These are phyloP conservation scores for Hylomyscus alleni DNA, from an alignment of 2,797 vertebrate genomes.

Conservation along the genomic window DNA sequence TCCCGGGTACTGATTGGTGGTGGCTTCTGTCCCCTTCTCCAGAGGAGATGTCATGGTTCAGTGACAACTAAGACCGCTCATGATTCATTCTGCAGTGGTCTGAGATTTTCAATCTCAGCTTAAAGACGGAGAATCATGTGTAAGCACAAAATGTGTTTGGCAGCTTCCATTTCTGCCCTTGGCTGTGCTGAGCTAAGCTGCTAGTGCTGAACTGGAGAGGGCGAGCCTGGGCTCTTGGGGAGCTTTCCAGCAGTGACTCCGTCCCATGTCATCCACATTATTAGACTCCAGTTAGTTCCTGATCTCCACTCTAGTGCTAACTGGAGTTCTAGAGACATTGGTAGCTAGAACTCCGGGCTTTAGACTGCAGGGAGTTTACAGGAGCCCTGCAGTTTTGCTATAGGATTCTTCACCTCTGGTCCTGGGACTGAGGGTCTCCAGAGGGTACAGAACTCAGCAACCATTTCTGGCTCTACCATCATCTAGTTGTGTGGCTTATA, in stretches of 20 bases:
- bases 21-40: background rate
- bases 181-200: too few relatives aligned
- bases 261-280: background rate
- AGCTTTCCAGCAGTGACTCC: background rate
- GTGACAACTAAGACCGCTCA: background rate
- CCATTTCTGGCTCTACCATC: background rate
- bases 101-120: background rate
- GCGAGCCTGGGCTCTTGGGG: background rate
- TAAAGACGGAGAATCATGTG: background rate
- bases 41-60: background rate
- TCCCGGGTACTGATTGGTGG: background rate
- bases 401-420: background rate
- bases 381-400: background rate
- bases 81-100: background rate
- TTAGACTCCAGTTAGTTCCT: background rate
- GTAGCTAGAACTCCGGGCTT: constrained; percentile 3
- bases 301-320: background rate
- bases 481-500: background rate
- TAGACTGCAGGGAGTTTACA: background rate
- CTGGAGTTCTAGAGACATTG: background rate
- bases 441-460: background rate
- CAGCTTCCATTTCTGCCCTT: background rate
- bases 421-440: background rate
- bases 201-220: background rate
- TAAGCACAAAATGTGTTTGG: background rate